Percentiles rank a stretch among this genome's conserved stretches.
Evolutionary conservation across 2,797 vertebrate genomes (phyloP).

Genomic region (Ctenopoma multispine): DNA sequence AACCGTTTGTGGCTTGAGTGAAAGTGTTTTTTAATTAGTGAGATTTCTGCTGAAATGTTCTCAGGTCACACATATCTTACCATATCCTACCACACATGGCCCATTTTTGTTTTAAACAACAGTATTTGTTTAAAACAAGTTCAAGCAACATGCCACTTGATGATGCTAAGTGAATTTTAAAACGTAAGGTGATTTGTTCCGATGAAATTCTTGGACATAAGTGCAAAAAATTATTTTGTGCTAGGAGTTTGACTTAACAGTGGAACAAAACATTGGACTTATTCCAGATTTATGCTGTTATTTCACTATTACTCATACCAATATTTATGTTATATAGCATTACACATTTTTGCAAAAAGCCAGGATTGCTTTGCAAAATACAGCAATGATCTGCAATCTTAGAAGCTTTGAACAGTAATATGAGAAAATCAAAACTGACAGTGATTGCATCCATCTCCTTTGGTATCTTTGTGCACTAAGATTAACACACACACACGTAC

Average conservation of each 20-base stretch:
- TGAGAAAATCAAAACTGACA: constrained; percentile 58
- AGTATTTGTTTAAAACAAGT: background rate
- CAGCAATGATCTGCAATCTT: constrained; percentile 49
- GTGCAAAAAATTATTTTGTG: constrained; percentile 56
- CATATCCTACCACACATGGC: background rate
- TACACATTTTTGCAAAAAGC: constrained; percentile 27
- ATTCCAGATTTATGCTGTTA: constrained; percentile 20
- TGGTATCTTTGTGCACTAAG: constrained; percentile 74
- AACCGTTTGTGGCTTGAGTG: background rate
- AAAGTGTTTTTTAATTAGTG: constrained; percentile 3
- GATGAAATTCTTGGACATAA: constrained; percentile 73
- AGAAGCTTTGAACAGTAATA: constrained; percentile 50
- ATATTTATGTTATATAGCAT: constrained; percentile 23
- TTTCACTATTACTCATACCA: constrained; percentile 30
- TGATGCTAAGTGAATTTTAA: constrained; percentile 21
- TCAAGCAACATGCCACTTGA: constrained; percentile 16
- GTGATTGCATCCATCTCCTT: constrained; percentile 74
- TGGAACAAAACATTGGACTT: constrained; percentile 11
- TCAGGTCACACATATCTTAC: too few species aligned
- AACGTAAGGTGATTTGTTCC: constrained; percentile 28
- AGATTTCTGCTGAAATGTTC: constrained; percentile 8
- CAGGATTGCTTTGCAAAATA: constrained; percentile 37
- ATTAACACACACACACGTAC: constrained; percentile 17
- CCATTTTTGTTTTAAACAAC: constrained; percentile 4
- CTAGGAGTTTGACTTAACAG: constrained; percentile 19